A percentile compares a stretch with the other conserved stretches of the same genome.
These are phyloP conservation scores for Camponotus pennsylvanicus DNA, from an alignment of 1,140 invertebrate genomes.

Conservation along the genomic window DNA sequence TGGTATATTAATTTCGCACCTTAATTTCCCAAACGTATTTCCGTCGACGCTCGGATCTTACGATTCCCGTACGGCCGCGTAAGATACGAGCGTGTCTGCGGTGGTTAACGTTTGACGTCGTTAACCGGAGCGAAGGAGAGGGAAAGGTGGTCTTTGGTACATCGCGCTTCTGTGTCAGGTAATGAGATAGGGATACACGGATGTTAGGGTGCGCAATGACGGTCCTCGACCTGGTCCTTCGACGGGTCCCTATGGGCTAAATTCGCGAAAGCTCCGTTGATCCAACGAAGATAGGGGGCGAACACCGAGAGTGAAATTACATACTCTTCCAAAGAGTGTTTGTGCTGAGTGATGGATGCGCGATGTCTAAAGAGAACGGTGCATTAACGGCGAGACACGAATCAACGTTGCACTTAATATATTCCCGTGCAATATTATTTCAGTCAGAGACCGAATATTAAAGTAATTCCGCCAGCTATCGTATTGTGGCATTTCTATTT, in stretches of 20 bases:
- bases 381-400: neutral
- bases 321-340: slow-evolving; percentile 63
- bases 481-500: no score
- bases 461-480: no score
- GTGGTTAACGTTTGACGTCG: slow-evolving; percentile 45
- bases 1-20: slow-evolving; percentile 61
- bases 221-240: slow-evolving; percentile 36
- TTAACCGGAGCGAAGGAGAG: neutral
- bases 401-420: neutral
- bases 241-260: slow-evolving; percentile 26
- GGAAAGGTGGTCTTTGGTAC: neutral
- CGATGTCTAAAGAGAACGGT: neutral
- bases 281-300: slow-evolving; percentile 29
- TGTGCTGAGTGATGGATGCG: slow-evolving; percentile 9
- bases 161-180: slow-evolving; percentile 16
- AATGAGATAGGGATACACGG: slow-evolving; percentile 53
- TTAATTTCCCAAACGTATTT: slow-evolving; percentile 72
- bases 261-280: slow-evolving; percentile 38
- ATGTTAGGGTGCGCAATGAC: slow-evolving; percentile 5
- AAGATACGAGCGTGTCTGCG: neutral
- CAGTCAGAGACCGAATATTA: no score
- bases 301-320: slow-evolving; percentile 75
- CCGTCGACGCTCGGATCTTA: slow-evolving; percentile 24
- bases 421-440: neutral
- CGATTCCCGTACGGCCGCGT: neutral